Conservation (phyloP, 2,888 invertebrate genomes). For the Sisyra nigra region DNA sequence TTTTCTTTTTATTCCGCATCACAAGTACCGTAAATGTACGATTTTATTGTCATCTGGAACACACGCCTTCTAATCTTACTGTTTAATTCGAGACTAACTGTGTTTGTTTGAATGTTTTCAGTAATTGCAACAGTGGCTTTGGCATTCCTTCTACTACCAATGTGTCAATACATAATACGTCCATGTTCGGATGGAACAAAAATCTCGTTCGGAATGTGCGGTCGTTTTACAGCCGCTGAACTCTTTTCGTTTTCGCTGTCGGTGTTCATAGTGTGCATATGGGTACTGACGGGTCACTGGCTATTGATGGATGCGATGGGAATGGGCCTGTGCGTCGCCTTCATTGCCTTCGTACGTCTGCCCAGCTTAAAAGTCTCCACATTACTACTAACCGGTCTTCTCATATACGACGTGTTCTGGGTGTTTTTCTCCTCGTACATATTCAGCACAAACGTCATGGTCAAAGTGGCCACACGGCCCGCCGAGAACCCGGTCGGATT, state of each 20-base stretch:
- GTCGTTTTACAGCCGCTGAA: constrained; percentile 88
- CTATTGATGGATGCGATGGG: constrained; percentile 98
- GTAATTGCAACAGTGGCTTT: constrained; percentile 93
- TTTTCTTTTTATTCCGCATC: too few species aligned
- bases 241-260: constrained; percentile 83
- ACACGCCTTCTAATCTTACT: too few species aligned
- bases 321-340: constrained; percentile 95
- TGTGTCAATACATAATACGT: constrained; percentile 89
- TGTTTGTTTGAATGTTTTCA: constrained; percentile 27
- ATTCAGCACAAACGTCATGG: constrained; percentile 98
- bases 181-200: constrained; percentile 72
- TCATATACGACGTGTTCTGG: constrained; percentile 97
- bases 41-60: too few species aligned
- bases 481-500: constrained; percentile 88
- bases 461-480: constrained; percentile 74
- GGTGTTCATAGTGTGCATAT: constrained; percentile 86
- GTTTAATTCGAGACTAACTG: constrained; percentile 4
- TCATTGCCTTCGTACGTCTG: constrained; percentile 89
- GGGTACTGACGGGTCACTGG: constrained; percentile 98
- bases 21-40: too few species aligned
- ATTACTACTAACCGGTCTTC: constrained; percentile 76
- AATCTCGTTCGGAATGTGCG: constrained; percentile 81
- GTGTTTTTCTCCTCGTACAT: constrained; percentile 97
- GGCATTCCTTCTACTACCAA: constrained; percentile 88
- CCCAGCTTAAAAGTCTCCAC: constrained; percentile 95